Evolutionary conservation across 2,797 vertebrate genomes (phyloP).

Genomic region (Pagetopsis macropterus): DNA sequence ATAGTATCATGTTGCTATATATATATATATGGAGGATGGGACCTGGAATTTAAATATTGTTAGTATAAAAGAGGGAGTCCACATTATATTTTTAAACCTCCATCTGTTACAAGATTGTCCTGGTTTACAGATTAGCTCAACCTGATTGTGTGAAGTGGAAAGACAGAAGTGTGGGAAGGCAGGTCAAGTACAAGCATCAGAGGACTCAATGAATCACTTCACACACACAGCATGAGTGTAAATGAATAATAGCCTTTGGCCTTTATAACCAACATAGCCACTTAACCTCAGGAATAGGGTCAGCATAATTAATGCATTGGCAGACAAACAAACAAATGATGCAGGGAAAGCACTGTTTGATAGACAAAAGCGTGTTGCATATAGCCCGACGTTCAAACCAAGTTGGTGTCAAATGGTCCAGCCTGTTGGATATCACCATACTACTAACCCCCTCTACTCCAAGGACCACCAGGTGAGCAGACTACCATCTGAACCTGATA

Average conservation of each 20-base stretch:
- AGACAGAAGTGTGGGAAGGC: not conserved
- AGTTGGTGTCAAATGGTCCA: constrained; percentile 5
- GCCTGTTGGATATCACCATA: constrained; percentile 1
- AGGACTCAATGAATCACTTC: not conserved
- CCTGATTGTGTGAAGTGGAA: not conserved
- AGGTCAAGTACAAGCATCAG: not conserved
- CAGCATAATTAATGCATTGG: not conserved
- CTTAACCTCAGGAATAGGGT: not conserved
- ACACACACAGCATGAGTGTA: not conserved
- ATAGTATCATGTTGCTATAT: not conserved
- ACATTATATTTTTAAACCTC: not conserved
- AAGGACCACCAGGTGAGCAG: constrained; percentile 28
- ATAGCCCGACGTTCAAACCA: not conserved
- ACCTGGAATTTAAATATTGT: not conserved
- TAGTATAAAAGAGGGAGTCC: not conserved
- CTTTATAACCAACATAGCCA: not conserved
- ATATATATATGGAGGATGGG: not conserved
- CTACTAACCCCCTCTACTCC: not conserved
- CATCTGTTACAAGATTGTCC: not conserved
- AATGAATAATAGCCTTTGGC: not conserved
- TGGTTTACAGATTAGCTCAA: constrained; percentile 7
- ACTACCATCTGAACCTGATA: constrained; percentile 29
- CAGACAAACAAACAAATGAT: not conserved
- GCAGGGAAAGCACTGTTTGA: not conserved
- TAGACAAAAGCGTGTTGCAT: not conserved